Evolutionary conservation across 2,888 invertebrate genomes (phyloP).

Genomic region (Aphelenchoides bicaudatus): DNA sequence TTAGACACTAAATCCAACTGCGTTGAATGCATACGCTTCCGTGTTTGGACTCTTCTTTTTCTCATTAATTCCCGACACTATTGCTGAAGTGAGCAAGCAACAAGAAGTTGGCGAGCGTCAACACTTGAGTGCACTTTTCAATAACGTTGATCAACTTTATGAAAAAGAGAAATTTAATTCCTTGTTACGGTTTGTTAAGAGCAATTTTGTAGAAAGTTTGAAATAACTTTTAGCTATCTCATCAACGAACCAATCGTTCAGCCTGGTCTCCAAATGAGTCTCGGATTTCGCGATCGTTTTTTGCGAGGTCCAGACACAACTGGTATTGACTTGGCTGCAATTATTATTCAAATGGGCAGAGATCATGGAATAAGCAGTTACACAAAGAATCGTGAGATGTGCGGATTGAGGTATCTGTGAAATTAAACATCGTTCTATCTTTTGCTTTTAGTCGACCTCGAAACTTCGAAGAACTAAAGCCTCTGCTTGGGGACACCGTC

Average conservation of each 20-base stretch:
- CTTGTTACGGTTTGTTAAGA: slow-evolving; percentile 27
- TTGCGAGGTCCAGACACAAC: slow-evolving; percentile 31
- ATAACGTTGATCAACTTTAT: slow-evolving; percentile 37
- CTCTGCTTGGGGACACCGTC: slow-evolving; percentile 17
- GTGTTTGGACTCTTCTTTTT: slow-evolving; percentile 56
- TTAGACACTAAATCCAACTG: slow-evolving; percentile 69
- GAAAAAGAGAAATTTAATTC: not conserved
- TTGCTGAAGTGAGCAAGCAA: slow-evolving; percentile 34
- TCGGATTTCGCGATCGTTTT: slow-evolving; percentile 44
- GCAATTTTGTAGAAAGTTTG: too few relatives aligned
- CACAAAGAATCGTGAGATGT: slow-evolving; percentile 43
- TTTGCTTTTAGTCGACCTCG: slow-evolving; percentile 32
- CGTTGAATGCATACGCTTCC: slow-evolving; percentile 77
- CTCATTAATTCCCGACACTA: slow-evolving; percentile 43
- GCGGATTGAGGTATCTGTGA: slow-evolving; percentile 40
- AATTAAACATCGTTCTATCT: slow-evolving; percentile 30
- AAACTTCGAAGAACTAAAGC: slow-evolving; percentile 32
- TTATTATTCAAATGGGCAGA: slow-evolving; percentile 47
- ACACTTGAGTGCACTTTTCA: slow-evolving; percentile 34
- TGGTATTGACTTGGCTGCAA: slow-evolving; percentile 50
- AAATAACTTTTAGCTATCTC: slow-evolving; percentile 41
- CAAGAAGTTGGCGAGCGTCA: slow-evolving; percentile 23
- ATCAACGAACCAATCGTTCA: slow-evolving; percentile 42
- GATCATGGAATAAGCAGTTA: slow-evolving; percentile 53
- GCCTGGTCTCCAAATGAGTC: slow-evolving; percentile 47